Conservation (phyloP, 1,140 invertebrate genomes). For the Lepidotrigona ventralis region DNA sequence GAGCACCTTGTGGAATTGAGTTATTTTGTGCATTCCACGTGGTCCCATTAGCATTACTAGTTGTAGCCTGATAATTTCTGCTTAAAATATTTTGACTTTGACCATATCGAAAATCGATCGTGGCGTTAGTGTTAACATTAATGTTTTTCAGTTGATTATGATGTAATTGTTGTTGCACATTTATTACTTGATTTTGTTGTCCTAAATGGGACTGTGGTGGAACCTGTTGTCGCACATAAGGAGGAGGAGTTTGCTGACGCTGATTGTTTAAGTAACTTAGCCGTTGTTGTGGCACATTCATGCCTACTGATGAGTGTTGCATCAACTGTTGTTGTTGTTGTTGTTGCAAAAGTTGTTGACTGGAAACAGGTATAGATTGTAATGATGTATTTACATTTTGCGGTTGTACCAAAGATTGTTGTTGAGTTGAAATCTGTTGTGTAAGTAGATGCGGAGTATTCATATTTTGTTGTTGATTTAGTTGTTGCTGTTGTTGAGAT, state of each 20-base stretch:
- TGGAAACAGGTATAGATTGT: constrained; percentile 65
- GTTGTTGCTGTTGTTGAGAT: constrained; percentile 64
- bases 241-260: constrained; percentile 78
- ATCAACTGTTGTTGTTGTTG: constrained; percentile 71
- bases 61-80: constrained; percentile 71
- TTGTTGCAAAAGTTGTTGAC: constrained; percentile 67
- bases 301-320: constrained; percentile 62
- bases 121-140: constrained; percentile 75
- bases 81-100: constrained; percentile 79
- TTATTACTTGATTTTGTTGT: constrained; percentile 72
- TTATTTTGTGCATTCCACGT: constrained; percentile 69
- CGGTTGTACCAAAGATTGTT: constrained; percentile 68
- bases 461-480: constrained; percentile 57
- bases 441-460: constrained; percentile 44
- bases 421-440: constrained; percentile 64
- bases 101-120: constrained; percentile 78
- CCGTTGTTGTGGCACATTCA: constrained; percentile 73
- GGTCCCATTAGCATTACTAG: constrained; percentile 70
- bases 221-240: constrained; percentile 75
- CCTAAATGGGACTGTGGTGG: constrained; percentile 70
- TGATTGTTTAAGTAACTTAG: constrained; percentile 77
- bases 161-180: constrained; percentile 78
- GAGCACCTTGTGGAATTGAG: constrained; percentile 68
- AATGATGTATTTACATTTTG: constrained; percentile 67
- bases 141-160: constrained; percentile 77